Evolutionary conservation across 2,888 invertebrate species (phyloP).

Genomic region (Andrena minutula): DNA sequence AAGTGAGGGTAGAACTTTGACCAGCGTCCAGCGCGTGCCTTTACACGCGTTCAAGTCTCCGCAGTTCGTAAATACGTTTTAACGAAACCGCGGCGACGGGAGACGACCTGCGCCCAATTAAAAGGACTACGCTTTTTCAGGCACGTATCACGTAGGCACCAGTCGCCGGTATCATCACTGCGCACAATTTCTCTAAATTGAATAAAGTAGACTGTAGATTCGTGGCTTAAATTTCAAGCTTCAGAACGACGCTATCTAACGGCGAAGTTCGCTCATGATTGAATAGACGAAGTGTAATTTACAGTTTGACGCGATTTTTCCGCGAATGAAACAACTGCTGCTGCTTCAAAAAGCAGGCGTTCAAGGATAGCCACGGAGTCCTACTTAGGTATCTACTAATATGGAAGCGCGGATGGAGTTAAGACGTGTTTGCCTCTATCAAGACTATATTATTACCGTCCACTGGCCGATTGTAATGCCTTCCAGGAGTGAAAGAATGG

Average conservation of each 20-base stretch:
- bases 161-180: too few relatives aligned
- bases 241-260: neutral
- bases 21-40: slow-evolving; percentile 68
- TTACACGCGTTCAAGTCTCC: slow-evolving; percentile 27
- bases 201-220: too few relatives aligned
- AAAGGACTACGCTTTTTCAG: neutral
- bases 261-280: neutral
- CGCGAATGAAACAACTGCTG: neutral
- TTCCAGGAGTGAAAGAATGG: slow-evolving; percentile 53
- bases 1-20: slow-evolving; percentile 80
- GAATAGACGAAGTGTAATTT: slow-evolving; percentile 24
- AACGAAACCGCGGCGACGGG: slow-evolving; percentile 9
- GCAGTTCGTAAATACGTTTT: slow-evolving; percentile 14
- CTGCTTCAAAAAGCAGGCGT: neutral
- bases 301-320: slow-evolving; percentile 35
- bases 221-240: too few relatives aligned
- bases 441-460: slow-evolving; percentile 58
- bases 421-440: slow-evolving; percentile 66
- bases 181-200: too few relatives aligned
- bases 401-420: slow-evolving; percentile 68
- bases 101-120: neutral
- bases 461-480: slow-evolving; percentile 57
- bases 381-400: slow-evolving; percentile 30
- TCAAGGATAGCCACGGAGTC: slow-evolving; percentile 44
- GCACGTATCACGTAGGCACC: too few relatives aligned